Conservation (phyloP, 2,113 vertebrate genomes). For the Odontophorus gujanensis region DNA sequence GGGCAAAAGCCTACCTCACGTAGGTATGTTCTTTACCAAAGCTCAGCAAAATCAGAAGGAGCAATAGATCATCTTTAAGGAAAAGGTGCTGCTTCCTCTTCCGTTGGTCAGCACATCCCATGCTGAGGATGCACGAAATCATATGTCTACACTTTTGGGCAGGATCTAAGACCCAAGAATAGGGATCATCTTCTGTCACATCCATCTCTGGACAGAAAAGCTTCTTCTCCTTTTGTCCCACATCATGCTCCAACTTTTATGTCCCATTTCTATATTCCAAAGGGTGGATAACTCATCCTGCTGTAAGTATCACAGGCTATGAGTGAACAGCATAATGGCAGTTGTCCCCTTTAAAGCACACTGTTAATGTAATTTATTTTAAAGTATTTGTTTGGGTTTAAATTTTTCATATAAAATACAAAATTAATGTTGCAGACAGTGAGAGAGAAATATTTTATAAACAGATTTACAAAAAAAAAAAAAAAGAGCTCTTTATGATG, state of each 20-base stretch:
- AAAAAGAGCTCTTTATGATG: background rate
- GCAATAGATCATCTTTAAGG: background rate
- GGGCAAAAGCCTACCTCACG: background rate
- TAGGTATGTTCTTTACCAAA: background rate
- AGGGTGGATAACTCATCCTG: background rate
- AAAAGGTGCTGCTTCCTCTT: background rate
- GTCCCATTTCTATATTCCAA: background rate
- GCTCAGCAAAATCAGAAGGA: background rate
- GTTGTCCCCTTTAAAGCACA: background rate
- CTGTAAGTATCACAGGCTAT: background rate
- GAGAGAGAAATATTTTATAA: constrained; percentile 43
- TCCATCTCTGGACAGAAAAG: background rate
- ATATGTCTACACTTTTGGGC: rapidly evolving
- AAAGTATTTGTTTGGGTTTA: constrained; percentile 15
- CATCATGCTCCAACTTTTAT: background rate
- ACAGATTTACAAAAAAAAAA: background rate
- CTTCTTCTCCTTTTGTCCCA: background rate
- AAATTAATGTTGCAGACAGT: constrained; percentile 37
- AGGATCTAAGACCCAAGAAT: background rate
- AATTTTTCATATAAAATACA: constrained; percentile 48
- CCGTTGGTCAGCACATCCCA: rapidly evolving
- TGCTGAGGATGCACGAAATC: background rate
- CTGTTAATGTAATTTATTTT: constrained; percentile 7
- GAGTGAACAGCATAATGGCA: background rate
- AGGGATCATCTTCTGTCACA: background rate